Base-by-base conservation (phyloP, 2,888 invertebrate genomes). In the Leptinotarsa tumamoca region DNA sequence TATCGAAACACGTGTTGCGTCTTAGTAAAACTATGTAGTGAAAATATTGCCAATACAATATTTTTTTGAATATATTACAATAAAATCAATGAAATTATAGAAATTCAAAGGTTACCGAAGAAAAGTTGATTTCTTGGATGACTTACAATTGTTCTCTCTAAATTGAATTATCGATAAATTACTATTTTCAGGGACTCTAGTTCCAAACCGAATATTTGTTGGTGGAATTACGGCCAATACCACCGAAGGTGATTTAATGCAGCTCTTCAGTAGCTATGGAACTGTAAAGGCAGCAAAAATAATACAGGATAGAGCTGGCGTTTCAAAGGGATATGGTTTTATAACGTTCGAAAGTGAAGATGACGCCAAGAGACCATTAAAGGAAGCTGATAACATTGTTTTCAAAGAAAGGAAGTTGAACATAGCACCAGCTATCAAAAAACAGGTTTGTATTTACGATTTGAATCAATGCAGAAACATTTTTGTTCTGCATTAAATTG, bases 151-250 rank as follows among this genome's bases (percentile, higher is more conserved):
- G 10, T 43, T 43, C 33, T 2, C 2, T 43, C 43, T 43, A 13
- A 43, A 43, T 43, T 13, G 52, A 17, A 17, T 52, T 15, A 52
- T 17, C 4, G 51, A 17, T 52, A 52, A 52, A 52, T 17, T 7
- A 52, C 52, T 15, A 71, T 56, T 66, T 43, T 52, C 77, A 86
- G 97, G 93, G 80, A 97, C 97, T 51, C 91, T 97, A 78, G 96
- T 98, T 84, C 98, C 98, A 77, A 98, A 98, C 89, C 91, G 98
- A 84, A 96, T 98, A 85, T 98, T 98, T 89, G 98, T 98, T 71
- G 98, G 98, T 75, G 98, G 98, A 33, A 98, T 98, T 85, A 95
- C 97, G 74, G 93, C 96, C 84, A 96, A 95, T 85, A 98, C 98
- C 67, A 96, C 97, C 68, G 98, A 98, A 89, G 94, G 94, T 72